phyloP scores from a whole-genome alignment of 2,113 vertebrate genomes.

The Nesoenas mayeri region DNA sequence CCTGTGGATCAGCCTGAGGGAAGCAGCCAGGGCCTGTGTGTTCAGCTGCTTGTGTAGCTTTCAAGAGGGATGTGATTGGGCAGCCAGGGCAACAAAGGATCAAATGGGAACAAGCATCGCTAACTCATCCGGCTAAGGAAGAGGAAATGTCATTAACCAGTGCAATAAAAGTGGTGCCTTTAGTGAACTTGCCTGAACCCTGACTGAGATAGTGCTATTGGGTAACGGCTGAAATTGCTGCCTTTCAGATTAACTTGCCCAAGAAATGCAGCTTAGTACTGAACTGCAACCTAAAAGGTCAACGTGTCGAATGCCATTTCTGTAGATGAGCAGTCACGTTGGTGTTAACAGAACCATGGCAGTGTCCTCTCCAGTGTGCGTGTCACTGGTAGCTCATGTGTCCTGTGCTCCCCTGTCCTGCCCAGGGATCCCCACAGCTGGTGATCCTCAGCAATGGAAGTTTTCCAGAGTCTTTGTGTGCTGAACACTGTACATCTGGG shows the following conservation, averaged over 20 bases:
- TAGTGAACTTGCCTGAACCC: neutral
- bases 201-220: neutral
- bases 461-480: neutral
- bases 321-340: neutral
- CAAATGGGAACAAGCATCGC: neutral
- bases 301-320: neutral
- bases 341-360: neutral
- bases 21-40: neutral
- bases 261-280: neutral
- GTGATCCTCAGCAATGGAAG: neutral
- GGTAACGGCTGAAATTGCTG: neutral
- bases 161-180: neutral
- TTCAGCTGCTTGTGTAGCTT: neutral
- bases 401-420: neutral
- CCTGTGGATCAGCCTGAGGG: neutral
- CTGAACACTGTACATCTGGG: neutral
- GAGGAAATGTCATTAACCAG: neutral
- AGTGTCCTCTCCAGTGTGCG: rapidly evolving
- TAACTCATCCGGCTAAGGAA: neutral
- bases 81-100: neutral
- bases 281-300: neutral
- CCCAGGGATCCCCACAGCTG: neutral
- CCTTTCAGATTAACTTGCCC: neutral
- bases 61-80: neutral
- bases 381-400: neutral